Base-by-base conservation (phyloP, 2,888 invertebrate species). In the Rhamnusium bicolor region DNA sequence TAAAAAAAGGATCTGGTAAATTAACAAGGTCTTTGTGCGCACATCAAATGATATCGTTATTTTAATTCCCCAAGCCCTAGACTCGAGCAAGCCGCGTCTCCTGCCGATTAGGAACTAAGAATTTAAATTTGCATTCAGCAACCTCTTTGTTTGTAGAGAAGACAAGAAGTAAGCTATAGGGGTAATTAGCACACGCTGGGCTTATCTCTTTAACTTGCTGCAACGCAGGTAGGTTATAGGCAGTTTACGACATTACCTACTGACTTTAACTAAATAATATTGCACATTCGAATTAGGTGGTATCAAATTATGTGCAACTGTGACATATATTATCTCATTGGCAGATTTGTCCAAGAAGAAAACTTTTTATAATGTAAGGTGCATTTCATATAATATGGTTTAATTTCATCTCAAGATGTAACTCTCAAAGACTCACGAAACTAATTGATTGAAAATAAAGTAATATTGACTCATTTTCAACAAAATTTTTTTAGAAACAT, bases 121-220 rank as follows among this genome's bases (percentile, higher is more conserved):
- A 73, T 72, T 71, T 73, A 70, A 74, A 80, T 80, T 80, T 80
- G 80, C 79, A 80, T 80, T 75, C 71, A 70, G 73, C 61, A 69
- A 62, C 47, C 67, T 73, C 75, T 75, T 73, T 70, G 73, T 70
- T 68, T 56, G 63, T 12, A 5, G 54, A 70, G 62, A 49, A 66
- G 51, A 54, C 46, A 60, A 40, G 72, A 46, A 53, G 60, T 62
- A 68, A 72, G 68, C 76, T 73, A 77, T 77, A 62, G 63, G 76
- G 76, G 79, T 77, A 81, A 81, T 81, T 81, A 81, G 75, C 78
- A 75, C 79, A 79, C 77, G 79, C 80, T 79, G 79, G 24, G 80
- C 78, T 81, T 81, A 81, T 80, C 78, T 78, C 46, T 53, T 40
- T 19, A 54, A 54, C 68, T 68, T 53, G 74, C 69, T 68, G 58